Evolutionary conservation across 2,113 vertebrate genomes (phyloP).

Genomic region (Diadophis punctatus): DNA sequence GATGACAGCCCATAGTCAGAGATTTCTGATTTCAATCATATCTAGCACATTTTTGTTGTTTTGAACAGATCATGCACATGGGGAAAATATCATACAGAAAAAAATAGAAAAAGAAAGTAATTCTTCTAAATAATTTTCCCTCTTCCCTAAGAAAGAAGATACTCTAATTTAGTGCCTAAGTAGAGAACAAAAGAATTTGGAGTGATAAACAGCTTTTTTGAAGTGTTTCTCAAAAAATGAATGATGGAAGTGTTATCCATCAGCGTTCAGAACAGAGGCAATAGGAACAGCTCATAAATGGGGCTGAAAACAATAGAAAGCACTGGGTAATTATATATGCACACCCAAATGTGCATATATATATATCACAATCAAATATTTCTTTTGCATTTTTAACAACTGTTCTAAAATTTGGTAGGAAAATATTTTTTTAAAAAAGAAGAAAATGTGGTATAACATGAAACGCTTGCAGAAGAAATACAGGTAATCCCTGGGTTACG

Average conservation of each 20-base stretch:
- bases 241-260: not conserved
- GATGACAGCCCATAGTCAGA: not conserved
- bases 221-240: not conserved
- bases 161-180: conserved; percentile 15
- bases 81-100: not conserved
- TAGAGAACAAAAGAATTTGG: not conserved
- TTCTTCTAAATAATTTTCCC: not conserved
- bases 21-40: not conserved
- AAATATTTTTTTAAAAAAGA: not conserved
- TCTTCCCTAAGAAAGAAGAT: not conserved
- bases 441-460: not conserved
- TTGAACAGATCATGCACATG: not conserved
- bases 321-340: not conserved
- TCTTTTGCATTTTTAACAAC: not conserved
- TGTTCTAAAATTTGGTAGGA: not conserved
- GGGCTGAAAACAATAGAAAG: not conserved
- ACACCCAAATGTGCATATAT: not conserved
- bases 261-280: not conserved
- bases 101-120: not conserved
- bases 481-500: too few relatives aligned
- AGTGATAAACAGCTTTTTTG: not conserved
- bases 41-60: not conserved
- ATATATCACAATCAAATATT: not conserved
- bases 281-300: not conserved
- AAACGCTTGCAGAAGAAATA: not conserved